Evolutionary conservation across 2,888 invertebrate genomes (phyloP), one percentile per base, ranked within the genome.

Genomic region (Cerastoderma edule): DNA sequence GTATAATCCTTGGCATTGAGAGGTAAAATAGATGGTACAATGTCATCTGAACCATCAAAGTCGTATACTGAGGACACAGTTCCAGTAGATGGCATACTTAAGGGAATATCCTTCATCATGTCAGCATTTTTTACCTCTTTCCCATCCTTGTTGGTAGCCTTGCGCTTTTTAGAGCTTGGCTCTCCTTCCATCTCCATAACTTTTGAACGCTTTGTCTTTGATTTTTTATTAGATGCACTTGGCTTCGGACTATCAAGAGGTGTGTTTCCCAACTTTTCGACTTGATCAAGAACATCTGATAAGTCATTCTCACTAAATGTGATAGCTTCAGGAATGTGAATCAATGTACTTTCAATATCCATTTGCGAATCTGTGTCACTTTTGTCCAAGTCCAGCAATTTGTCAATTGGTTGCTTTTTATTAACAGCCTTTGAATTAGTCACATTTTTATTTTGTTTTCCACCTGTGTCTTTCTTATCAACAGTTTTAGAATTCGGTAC

Each of bases 211-310:
- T 86, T 86, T 30, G 83, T 71, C 81, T 87, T 87, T 19, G 80
- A 75, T 30, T 83, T 84, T 67, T 87, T 87, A 35, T n/a, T 53
- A 13, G 70, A 27, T 35, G 66, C 53, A 35, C 33, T 56, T 8
- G 74, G 64, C 16, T 54, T 67, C 32, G 81, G 68, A 56, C 65
- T 75, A 30, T 78, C 83, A 1, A 78, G 64, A 35, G 70, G 28
- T 64, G 69, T 16, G 76, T 67, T 75, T 10, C 85, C 87, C 39
- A 89, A 81, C 35, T 87, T 87, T 78, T 91, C 91, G 16, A 91
- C 90, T 67, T 90, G 91, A 71, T 91, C 90, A n/a, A 92, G 76
- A 2, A 92, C 91, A 70, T 87, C 89, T 6, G 83, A 85, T 30
- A 92, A 68, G 54, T 92, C 90, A 69, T 84, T 89, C 67, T 87